Base-by-base conservation (phyloP, 2,888 invertebrate genomes). In the Cinara cedri region DNA sequence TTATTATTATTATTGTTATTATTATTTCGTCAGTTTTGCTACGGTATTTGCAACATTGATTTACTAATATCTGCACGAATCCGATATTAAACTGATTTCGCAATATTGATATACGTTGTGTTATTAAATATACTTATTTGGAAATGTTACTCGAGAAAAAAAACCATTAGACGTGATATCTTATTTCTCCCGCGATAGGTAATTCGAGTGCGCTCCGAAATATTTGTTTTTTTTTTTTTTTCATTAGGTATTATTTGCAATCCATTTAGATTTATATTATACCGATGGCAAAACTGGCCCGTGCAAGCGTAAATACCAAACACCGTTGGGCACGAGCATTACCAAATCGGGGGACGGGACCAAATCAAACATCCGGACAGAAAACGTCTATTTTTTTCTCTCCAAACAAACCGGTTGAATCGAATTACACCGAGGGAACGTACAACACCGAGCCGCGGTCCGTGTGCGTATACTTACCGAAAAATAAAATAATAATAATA, bases 361-460 rank as follows among this genome's bases (percentile, higher is more conserved):
- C 51, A 54, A 68, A 68, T 54, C 68, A 68, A 68, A 68, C 51
- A 54, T 34, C 51, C 34, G 68, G 51, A 34, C 19, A 34, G 51
- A 10, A 68, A 68, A 34, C 19, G 68, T 34, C 24, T 9, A 16
- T 8, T 49, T 3, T n/a, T 16, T 16, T 16, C 16, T 9, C 10
- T 6, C 3, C 46, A 0, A 34, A 55, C 4, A 21, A 55, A 55
- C 34, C 70, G 34, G 54, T 70, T 34, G 54, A 70, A 54, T 70
- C 34, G 19, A 70, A 70, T 70, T 34, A 54, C 70, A 3, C 3
- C 34, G 34, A 34, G 3, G 34, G 6, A 34, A 34, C 34, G 34
- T 6, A 34, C 34, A 34, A 34, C 34, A 34, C 34, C 6, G 34
- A 34, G 34, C 6, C 34, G 3, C 6, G n/a, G 34, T 34, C 3